Conservation (phyloP, 2,113 vertebrate genomes). For the Melanotaenia duboulayi region DNA sequence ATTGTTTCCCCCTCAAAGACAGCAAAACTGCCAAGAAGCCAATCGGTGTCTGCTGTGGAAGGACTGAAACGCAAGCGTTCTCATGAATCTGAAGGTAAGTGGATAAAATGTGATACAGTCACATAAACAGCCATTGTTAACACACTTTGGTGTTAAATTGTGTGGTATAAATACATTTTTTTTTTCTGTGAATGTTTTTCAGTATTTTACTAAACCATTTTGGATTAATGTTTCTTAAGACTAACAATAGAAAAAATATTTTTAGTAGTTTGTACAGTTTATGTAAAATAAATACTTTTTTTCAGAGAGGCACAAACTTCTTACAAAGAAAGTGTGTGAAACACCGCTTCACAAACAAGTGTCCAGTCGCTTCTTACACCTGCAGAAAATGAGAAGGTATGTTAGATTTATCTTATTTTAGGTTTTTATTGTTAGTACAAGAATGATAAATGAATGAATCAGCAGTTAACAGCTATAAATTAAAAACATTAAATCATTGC, state of each 20-base stretch:
- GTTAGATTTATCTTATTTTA: not conserved
- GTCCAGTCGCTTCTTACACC: conserved; percentile 86
- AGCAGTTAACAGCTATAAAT: not conserved
- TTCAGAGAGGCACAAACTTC: conserved; percentile 84
- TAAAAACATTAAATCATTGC: not conserved
- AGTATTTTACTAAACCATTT: not conserved
- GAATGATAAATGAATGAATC: not conserved
- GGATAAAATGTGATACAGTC: not conserved
- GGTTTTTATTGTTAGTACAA: too few species aligned
- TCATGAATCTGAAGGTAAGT: conserved; percentile 69
- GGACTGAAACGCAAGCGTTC: conserved; percentile 79
- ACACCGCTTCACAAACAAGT: conserved; percentile 93
- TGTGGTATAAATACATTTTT: too few species aligned
- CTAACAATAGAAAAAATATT: too few species aligned
- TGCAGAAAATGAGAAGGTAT: conserved; percentile 92
- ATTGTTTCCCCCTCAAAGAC: conserved; percentile 85
- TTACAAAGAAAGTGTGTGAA: conserved; percentile 92
- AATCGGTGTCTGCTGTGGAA: conserved; percentile 91
- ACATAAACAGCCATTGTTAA: too few species aligned
- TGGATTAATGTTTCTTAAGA: not conserved
- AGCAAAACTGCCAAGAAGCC: conserved; percentile 88
- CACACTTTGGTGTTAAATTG: too few species aligned
- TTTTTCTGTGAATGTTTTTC: not conserved
- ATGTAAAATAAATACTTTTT: not conserved
- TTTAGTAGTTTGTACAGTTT: not conserved